Evolutionary conservation across 1,140 invertebrate species (phyloP), one percentile per base, ranked within the genome.

Genomic region (Apocrypta bakeri): DNA sequence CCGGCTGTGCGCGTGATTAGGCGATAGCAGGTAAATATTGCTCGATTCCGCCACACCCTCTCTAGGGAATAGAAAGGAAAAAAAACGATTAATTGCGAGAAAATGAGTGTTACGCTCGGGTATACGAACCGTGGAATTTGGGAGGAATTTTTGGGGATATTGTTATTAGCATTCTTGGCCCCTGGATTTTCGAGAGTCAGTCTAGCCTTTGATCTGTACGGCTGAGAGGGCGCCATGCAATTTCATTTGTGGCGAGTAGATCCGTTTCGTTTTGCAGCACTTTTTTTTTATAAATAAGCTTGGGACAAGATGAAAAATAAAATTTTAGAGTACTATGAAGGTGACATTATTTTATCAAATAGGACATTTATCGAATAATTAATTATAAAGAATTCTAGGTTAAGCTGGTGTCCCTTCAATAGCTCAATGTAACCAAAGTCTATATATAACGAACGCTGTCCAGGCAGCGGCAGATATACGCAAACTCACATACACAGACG

Each of bases 21-120:
- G 21, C 25, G 69, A 76, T 56, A 56, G 73, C 82, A 79, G 75
- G 83, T 86, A 86, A 86, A 84, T 84, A 86, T 83, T 79, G 85
- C 79, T 79, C 85, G 83, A 82, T 84, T 86, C 86, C 85, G 84
- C 84, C 86, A 75, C 84, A 79, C 84, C 85, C 84, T 56, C 48
- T 56, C 48, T 0, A 69, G 29, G 17, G 29, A 12, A 33, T 1
- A 17, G 24, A 37, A 42, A 37, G 25, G 37, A 25, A 12, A 42
- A 37, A 48, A 24, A 48, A 25, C 68, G 74, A 76, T 63, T 71
- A 71, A 71, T 71, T 71, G 37, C 7, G 17, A 31, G 27, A 71
- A 71, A 71, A 71, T 71, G 68, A 25, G 64, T 17, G 48, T 56
- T 56, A 17, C 48, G 48, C 48, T n/a, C 33, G 48, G 48, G 7